Conservation (phyloP, 2,113 vertebrate genomes). For the Myotis brandtii region DNA sequence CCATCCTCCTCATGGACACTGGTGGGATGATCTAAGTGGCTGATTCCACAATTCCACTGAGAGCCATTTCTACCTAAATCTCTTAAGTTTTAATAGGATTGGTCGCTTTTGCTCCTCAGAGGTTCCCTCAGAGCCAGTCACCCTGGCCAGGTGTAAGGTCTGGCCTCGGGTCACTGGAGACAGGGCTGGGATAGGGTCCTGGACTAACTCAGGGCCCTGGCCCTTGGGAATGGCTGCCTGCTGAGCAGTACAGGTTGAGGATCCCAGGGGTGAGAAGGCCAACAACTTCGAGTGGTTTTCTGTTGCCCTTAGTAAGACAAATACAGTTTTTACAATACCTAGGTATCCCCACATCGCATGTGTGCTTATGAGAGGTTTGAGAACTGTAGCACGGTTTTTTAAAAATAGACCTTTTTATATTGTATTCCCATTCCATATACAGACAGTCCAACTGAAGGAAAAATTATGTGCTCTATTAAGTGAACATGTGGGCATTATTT, state of each 20-base stretch:
- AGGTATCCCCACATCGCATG: not conserved
- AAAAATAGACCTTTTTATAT: not conserved
- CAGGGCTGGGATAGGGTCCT: not conserved
- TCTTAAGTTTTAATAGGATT: not conserved
- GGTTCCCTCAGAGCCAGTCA: not conserved
- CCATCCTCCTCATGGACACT: not conserved
- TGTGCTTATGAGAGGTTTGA: not conserved
- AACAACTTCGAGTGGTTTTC: not conserved
- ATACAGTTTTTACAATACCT: not conserved
- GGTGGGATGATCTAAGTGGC: not conserved
- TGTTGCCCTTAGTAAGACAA: not conserved
- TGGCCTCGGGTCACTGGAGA: not conserved
- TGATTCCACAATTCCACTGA: not conserved
- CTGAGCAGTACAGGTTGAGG: not conserved
- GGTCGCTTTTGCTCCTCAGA: not conserved
- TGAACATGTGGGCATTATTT: not conserved
- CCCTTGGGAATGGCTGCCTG: not conserved
- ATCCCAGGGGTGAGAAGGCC: not conserved
- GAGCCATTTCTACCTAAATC: not conserved
- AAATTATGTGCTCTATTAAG: not conserved
- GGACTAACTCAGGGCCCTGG: not conserved
- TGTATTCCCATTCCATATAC: not conserved
- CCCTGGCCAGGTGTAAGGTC: not conserved
- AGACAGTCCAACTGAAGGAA: not conserved
- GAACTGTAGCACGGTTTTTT: not conserved